phyloP scores from a whole-genome alignment of 2,113 vertebrate genomes.

The Peromyscus polionotus region DNA sequence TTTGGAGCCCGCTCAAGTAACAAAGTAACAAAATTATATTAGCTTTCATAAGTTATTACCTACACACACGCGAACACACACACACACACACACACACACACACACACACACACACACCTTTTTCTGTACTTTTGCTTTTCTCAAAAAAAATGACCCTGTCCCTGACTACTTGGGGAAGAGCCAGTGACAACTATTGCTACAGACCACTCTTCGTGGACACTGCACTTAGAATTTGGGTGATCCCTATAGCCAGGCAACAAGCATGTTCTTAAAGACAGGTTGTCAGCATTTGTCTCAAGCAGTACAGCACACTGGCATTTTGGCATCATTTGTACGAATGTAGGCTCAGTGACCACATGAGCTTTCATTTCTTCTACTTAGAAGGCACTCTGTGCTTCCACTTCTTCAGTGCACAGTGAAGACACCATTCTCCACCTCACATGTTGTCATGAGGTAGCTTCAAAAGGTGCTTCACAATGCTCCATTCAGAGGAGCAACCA shows the following conservation, averaged over 20 bases:
- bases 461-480: background rate
- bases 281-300: background rate
- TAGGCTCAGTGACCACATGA: background rate
- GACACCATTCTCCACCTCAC: background rate
- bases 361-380: background rate
- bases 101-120: background rate
- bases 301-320: background rate
- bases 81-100: background rate
- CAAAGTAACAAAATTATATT: background rate
- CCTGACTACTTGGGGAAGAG: background rate
- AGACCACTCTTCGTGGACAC: background rate
- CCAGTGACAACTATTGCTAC: background rate
- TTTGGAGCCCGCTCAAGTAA: background rate
- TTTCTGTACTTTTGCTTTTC: conserved; percentile 7
- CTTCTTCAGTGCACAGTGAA: background rate
- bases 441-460: background rate
- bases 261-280: background rate
- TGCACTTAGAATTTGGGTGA: background rate
- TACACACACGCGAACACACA: background rate
- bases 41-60: background rate
- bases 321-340: background rate
- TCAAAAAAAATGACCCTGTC: conserved; percentile 13
- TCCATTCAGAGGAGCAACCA: background rate
- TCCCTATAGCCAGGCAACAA: background rate
- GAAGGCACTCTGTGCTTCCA: background rate